Base-by-base conservation (phyloP, 2,113 vertebrate genomes). In the Sinocyclocheilus grahami region DNA sequence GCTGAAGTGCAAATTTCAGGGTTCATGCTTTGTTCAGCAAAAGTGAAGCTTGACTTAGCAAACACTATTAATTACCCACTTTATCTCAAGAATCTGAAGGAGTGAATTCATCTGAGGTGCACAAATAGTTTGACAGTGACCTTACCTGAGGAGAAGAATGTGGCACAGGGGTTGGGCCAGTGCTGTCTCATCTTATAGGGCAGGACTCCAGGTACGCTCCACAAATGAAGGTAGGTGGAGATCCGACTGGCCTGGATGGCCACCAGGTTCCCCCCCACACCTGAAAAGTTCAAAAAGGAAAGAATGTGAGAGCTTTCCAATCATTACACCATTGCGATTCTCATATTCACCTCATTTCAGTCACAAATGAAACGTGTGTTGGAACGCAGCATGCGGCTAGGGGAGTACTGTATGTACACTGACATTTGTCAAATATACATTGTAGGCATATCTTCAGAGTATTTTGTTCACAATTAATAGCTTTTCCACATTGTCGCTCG, bases 181-280 rank as follows among this genome's bases (percentile, higher is more conserved):
- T 96, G 92, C 78, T 96, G 95, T 83, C 95, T 96, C 97, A 99
- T 97, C 90, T 95, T 95, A 83, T 96, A 94, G 0, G 98, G 97
- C 42, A 99, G 91, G 82, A 98, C 95, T 3, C 98, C 97, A 0
- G 98, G 98, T 27, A 96, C 89, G 87, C 97, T 96, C 95, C 97
- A 97, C 83, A 95, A 96, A 88, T 99, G 97, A 85, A 99, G 95
- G 92, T 96, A 97, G 27, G 98, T 99, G 6, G 98, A 99, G 89
- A 99, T 96, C 42, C 97, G 95, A 88, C 98, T 99, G 87, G 97
- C 97, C 92, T 99, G 98, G 91, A 99, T 97, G 86, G 98, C 97
- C 0, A 98, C 98, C 91, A 99, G 92, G 90, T 99, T 99, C 58
- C 98, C 98, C 8, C 97, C 98, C 20, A 98, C 97, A 89, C 98